A percentile compares a stretch with the other conserved stretches of the same genome.
These are phyloP conservation scores for Heliconius melpomene DNA, from an alignment of 1,140 invertebrate species.

Conservation along the genomic window DNA sequence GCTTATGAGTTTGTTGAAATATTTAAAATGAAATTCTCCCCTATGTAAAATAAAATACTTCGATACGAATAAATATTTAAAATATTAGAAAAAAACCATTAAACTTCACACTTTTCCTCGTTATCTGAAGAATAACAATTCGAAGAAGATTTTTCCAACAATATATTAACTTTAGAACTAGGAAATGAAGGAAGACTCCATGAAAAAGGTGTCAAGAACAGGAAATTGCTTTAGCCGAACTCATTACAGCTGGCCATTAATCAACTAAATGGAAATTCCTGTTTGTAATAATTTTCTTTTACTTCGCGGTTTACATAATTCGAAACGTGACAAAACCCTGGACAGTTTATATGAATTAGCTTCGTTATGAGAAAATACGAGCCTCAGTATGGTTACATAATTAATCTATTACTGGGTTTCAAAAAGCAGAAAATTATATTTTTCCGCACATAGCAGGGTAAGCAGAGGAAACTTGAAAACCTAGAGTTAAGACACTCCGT, in stretches of 20 bases:
- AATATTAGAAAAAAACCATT: too few species aligned
- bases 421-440: not conserved
- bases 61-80: too few species aligned
- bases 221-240: conserved; percentile 6
- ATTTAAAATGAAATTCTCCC: too few species aligned
- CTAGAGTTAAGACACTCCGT: too few species aligned
- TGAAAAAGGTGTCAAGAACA: not conserved
- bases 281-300: not conserved
- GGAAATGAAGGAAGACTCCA: not conserved
- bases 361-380: not conserved
- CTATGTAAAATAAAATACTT: too few species aligned
- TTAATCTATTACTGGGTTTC: not conserved
- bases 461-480: too few species aligned
- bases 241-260: conserved; percentile 12
- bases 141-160: too few species aligned
- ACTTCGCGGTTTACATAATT: not conserved
- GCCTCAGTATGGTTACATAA: not conserved
- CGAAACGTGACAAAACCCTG: not conserved
- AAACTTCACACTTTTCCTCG: too few species aligned
- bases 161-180: not conserved
- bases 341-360: not conserved
- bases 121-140: too few species aligned
- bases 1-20: too few species aligned
- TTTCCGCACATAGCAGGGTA: too few species aligned
- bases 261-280: conserved; percentile 12